phyloP scores from a whole-genome alignment of 1,140 invertebrate species.

The Zaprionus lachaisei region DNA sequence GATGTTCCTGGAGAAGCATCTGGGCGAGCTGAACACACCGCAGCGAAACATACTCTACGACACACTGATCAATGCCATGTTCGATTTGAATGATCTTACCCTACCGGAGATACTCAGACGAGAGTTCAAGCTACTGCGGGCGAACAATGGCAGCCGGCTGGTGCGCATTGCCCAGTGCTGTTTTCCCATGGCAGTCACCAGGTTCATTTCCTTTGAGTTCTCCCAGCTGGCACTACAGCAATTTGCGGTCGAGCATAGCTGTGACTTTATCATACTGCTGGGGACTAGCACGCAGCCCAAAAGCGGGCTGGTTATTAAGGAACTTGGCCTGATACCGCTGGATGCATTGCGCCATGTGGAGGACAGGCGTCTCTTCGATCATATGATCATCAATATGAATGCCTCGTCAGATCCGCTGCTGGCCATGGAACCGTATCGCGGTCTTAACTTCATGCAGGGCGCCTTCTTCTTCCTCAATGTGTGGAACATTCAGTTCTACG shows the following conservation, averaged over 20 bases:
- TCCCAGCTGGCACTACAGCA: conserved; percentile 81
- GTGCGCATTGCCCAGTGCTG: conserved; percentile 85
- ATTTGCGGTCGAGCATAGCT: conserved; percentile 84
- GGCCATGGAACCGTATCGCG: conserved; percentile 34
- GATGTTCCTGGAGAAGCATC: conserved; percentile 84
- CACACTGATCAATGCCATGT: conserved; percentile 86
- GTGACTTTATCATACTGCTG: conserved; percentile 84
- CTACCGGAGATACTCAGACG: conserved; percentile 82
- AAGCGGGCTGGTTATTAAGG: conserved; percentile 16
- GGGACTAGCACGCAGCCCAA: conserved; percentile 75
- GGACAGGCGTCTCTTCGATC: conserved; percentile 36
- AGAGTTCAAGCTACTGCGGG: conserved; percentile 83
- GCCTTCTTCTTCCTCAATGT: conserved; percentile 74
- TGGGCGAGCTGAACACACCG: conserved; percentile 36
- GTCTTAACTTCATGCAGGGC: conserved; percentile 65
- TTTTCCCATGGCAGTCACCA: conserved; percentile 86
- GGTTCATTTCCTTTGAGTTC: conserved; percentile 85
- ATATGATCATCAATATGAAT: conserved; percentile 56
- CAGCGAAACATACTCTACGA: conserved; percentile 84
- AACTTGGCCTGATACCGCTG: conserved; percentile 41
- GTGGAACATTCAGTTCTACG: conserved; percentile 29
- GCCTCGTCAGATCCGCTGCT: conserved; percentile 36
- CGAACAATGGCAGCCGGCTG: conserved; percentile 87
- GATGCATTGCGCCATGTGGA: conserved; percentile 83
- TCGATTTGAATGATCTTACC: conserved; percentile 85